Base-by-base conservation (phyloP, 2,113 vertebrate genomes). In the Hippocampus guttulatus region DNA sequence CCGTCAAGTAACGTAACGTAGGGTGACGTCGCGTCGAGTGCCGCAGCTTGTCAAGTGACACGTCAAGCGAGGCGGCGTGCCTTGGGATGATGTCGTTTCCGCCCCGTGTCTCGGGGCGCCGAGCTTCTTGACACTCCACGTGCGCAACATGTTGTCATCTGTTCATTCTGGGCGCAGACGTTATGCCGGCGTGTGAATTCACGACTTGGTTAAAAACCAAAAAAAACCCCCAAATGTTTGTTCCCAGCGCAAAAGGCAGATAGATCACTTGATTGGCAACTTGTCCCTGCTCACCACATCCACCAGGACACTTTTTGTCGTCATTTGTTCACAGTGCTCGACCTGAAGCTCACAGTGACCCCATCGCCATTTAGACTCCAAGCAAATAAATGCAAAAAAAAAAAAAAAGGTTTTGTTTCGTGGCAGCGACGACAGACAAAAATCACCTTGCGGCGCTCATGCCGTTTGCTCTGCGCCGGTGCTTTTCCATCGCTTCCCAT, bases 331-430 rank as follows among this genome's bases (percentile, higher is more conserved):
- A 87, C 82, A 86, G 84, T 83, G 82, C 77, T 83, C 66, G 27
- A 80, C 67, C 7, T 51, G 74, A 79, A 72, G 76, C 75, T 87
- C 86, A 87, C 88, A 87, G 84, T 89, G 86, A 78, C 81, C 66
- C 55, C 63, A 0, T 33, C 75, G 33, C 18, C 72, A 33, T 74
- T 66, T 81, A 73, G 78, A 75, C 80, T 67, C 15, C 3, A 3
- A 60, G 14, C 23, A 27, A 66, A 54, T 23, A 54, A 23, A 54
- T n/a, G 52, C 63, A 45, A 30, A 47, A 54, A 61, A 0, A 63
- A 57, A 63, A 58, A 73, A 33, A 74, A 25, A 64, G 25, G n/a
- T 74, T 52, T 8, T 66, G 27, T 16, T 58, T 8, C 64, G 33
- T 16, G 18, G 25, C 4, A 67, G 75, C 61, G 40, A 23, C 21